A percentile compares a stretch with the other conserved stretches of the same genome.
Conservation (phyloP, 1,140 invertebrate species). For the Spodoptera litura region DNA sequence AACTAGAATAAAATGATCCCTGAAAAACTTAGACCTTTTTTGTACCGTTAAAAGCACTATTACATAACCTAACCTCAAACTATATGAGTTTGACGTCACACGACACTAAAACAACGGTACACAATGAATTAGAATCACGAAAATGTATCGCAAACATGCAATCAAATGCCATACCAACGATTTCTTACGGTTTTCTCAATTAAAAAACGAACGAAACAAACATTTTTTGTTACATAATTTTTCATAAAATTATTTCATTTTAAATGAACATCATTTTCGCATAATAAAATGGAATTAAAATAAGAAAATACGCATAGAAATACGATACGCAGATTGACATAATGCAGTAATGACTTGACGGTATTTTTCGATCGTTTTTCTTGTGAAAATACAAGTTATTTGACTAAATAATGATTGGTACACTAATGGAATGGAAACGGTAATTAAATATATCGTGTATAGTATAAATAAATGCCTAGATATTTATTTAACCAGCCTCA, state of each 20-base stretch:
- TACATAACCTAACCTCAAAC: slow-evolving; percentile 79
- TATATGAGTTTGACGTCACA: slow-evolving; percentile 48
- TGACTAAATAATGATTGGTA: slow-evolving; percentile 44
- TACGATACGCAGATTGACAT: slow-evolving; percentile 70
- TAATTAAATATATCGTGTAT: slow-evolving; percentile 53
- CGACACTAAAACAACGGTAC: slow-evolving; percentile 21
- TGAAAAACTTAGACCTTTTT: slow-evolving; percentile 43
- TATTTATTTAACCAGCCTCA: slow-evolving; percentile 64
- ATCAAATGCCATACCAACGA: slow-evolving; percentile 1
- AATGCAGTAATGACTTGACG: slow-evolving; percentile 76
- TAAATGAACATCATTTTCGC: slow-evolving; percentile 13
- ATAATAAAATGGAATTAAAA: not conserved
- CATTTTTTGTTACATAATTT: slow-evolving; percentile 23
- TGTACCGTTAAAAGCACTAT: slow-evolving; percentile 59
- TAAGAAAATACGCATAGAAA: slow-evolving; percentile 34
- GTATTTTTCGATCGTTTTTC: slow-evolving; percentile 31
- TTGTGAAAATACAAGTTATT: slow-evolving; percentile 42
- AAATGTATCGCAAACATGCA: slow-evolving; percentile 43
- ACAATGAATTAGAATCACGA: slow-evolving; percentile 24
- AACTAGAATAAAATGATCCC: slow-evolving; percentile 38
- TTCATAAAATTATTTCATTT: slow-evolving; percentile 5
- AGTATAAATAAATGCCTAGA: slow-evolving; percentile 67
- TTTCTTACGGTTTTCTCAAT: slow-evolving; percentile 13
- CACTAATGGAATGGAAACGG: slow-evolving; percentile 61
- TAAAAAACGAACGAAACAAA: slow-evolving; percentile 22